Base-by-base conservation (phyloP, 1,140 invertebrate species). In the Phocides pigmalion region DNA sequence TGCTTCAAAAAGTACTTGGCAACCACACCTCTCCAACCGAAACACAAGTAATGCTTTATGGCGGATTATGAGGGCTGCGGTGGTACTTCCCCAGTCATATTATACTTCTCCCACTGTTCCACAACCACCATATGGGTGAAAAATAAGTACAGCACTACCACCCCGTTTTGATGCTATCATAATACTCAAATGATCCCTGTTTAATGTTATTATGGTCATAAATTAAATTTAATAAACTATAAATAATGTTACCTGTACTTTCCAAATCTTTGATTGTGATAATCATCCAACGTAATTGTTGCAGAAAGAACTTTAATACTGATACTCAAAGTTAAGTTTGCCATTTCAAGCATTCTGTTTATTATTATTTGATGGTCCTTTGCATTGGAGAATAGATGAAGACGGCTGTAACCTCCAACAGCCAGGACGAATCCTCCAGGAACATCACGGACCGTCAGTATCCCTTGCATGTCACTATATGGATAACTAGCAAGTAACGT, bases 361-460 rank as follows among this genome's bases (percentile, higher is more conserved):
- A 98, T 95, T 25, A 99, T 95, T 65, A 97, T 95, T 79, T 98
- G 97, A 76, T 95, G 94, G 72, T 97, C 94, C 53, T 95, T 93
- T 14, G 96, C 94, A 80, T 88, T 89, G 32, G 96, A 95, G 92
- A 99, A 99, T 58, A 99, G 92, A 92, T 99, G 98, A 76, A 97
- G 92, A 53, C 98, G 93, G 64, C 96, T 96, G 90, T 98, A 98
- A 9, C 96, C 97, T 51, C 96, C 96, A 75, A 95, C 95, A 12
- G 97, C 96, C 56, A 99, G 93, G 15, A 98, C 96, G 92, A 99
- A 97, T 50, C 97, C 98, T 78, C 95, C 94, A 71, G 94, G 92
- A 70, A 95, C 94, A 87, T 96, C 95, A 74, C 95, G 94, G 28
- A 97, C 93, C 54, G 92, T 92, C 3, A 92, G 79, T 3, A 92